Conservation (phyloP, 2,888 invertebrate genomes). For the Polia nebulosa region DNA sequence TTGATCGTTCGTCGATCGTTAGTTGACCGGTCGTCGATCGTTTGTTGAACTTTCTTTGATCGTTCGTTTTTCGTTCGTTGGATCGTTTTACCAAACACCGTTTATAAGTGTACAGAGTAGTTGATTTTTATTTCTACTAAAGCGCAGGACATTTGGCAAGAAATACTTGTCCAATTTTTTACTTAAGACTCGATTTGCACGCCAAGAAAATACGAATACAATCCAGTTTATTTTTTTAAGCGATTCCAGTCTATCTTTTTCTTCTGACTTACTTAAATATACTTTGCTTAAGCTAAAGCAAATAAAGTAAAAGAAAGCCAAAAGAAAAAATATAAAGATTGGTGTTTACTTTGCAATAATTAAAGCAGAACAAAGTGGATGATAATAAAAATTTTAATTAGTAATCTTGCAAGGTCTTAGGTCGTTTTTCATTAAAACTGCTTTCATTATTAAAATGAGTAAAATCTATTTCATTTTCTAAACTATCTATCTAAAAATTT, state of each 20-base stretch:
- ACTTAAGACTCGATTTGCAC: constrained; percentile 16
- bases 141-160: constrained; percentile 43
- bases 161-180: constrained; percentile 3
- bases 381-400: constrained; percentile 36
- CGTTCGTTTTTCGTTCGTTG: no score
- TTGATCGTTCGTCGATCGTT: no score
- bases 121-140: constrained; percentile 39
- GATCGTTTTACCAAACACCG: background rate
- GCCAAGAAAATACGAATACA: constrained; percentile 50
- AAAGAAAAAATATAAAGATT: constrained; percentile 19
- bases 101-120: background rate
- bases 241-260: background rate
- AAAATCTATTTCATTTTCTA: background rate
- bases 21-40: no score
- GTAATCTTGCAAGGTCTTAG: background rate
- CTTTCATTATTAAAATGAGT: background rate
- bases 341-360: constrained; percentile 26
- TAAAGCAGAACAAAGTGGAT: constrained; percentile 14
- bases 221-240: constrained; percentile 7
- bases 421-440: constrained; percentile 21
- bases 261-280: background rate
- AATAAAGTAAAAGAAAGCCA: constrained; percentile 23
- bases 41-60: no score
- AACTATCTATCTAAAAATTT: background rate
- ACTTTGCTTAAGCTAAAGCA: background rate